phyloP scores from a whole-genome alignment of 2,113 vertebrate genomes.

The Gymnarchus niloticus region DNA sequence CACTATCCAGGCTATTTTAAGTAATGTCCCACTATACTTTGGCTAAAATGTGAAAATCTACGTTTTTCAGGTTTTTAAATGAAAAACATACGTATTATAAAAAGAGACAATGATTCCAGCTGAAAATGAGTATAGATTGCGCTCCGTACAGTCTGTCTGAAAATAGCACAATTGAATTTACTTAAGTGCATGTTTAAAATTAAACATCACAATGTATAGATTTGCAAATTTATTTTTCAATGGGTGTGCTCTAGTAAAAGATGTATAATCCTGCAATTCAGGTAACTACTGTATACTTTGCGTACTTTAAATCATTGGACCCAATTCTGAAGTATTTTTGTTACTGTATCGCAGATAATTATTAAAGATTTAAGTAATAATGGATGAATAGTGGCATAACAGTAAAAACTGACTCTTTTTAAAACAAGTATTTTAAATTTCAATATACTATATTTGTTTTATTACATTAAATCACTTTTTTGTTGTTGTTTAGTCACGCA shows the following conservation, averaged over 20 bases:
- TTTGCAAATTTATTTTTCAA: not conserved
- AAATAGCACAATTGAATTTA: too few species aligned
- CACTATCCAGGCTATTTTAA: not conserved
- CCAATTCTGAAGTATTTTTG: not conserved
- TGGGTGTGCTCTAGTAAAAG: too few species aligned
- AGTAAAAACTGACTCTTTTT: too few species aligned
- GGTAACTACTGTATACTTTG: not conserved
- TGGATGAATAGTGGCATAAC: too few species aligned
- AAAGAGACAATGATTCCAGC: not conserved
- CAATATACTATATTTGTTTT: too few species aligned
- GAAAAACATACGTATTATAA: not conserved
- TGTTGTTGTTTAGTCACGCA: too few species aligned
- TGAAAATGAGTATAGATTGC: not conserved
- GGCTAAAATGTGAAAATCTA: not conserved
- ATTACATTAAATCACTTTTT: too few species aligned
- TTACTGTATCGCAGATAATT: not conserved
- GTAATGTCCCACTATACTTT: not conserved
- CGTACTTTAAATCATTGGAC: too few species aligned
- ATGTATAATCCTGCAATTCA: not conserved
- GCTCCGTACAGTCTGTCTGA: not conserved
- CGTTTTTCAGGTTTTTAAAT: not conserved
- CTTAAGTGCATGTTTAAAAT: not conserved
- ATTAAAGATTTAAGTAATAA: too few species aligned
- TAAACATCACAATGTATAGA: not conserved
- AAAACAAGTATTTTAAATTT: too few species aligned